These are phyloP conservation scores for Sylvia borin DNA, from an alignment of 2,797 vertebrate species.

Conservation along the genomic window DNA sequence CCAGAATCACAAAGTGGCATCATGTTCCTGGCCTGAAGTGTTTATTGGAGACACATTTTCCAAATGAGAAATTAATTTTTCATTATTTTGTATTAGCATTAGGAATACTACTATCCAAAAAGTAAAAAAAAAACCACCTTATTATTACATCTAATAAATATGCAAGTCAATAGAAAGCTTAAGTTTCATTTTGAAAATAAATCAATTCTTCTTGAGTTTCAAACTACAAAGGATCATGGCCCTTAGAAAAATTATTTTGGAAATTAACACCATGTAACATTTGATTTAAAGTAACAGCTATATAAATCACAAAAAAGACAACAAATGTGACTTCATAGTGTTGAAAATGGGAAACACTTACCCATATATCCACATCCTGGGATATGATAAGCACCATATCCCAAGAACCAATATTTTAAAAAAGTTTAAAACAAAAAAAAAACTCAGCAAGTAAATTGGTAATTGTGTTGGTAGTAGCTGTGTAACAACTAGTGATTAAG, in stretches of 20 bases:
- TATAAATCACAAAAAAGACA: neutral
- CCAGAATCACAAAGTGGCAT: neutral
- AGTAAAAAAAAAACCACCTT: neutral
- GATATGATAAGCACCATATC: constrained; percentile 14
- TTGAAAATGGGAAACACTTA: constrained; percentile 29
- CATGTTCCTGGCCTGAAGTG: neutral
- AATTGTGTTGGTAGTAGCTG: neutral
- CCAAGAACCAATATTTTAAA: neutral
- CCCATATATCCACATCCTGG: neutral
- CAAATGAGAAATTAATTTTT: neutral
- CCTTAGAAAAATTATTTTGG: neutral
- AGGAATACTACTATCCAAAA: neutral
- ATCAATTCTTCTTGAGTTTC: neutral
- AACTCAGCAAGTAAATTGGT: neutral
- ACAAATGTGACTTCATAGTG: neutral
- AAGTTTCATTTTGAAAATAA: neutral
- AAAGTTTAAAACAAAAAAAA: neutral
- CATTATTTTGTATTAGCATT: neutral
- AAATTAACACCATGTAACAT: neutral
- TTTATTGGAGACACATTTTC: neutral
- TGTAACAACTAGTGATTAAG: constrained; percentile 44
- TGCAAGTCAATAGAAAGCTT: neutral
- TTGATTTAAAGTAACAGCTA: neutral
- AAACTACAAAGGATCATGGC: neutral
- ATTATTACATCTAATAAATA: neutral